Percentiles rank a stretch among this genome's conserved stretches.
Evolutionary conservation across 2,113 vertebrate genomes (phyloP).

Genomic region (Perca schrenkii): DNA sequence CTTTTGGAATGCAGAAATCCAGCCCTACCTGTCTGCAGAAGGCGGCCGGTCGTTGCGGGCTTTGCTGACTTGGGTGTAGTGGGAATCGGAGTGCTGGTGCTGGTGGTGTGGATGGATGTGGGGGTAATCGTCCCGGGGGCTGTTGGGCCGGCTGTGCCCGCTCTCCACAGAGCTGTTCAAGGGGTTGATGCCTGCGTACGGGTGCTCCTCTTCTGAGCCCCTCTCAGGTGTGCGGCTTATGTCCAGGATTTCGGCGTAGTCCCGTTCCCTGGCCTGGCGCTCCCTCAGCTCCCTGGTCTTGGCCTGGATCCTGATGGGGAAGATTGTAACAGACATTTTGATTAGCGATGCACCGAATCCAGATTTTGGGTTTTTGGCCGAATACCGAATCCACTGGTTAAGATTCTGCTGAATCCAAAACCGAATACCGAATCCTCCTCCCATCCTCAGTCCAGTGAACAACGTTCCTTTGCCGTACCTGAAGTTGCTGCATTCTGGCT

Average conservation of each 20-base stretch:
- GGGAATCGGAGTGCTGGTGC: conserved; percentile 78
- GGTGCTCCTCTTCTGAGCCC: conserved; percentile 82
- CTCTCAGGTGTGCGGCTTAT: conserved; percentile 80
- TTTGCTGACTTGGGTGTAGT: conserved; percentile 90
- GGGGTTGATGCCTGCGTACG: conserved; percentile 84
- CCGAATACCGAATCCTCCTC: no score
- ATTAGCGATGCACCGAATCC: no score
- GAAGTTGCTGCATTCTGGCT: no score
- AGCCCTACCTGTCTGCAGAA: conserved; percentile 92
- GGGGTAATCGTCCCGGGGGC: conserved; percentile 70
- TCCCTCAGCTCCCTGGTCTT: conserved; percentile 94
- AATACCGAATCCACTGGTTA: no score
- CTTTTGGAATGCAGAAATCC: background rate
- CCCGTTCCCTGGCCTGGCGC: conserved; percentile 91
- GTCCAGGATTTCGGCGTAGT: conserved; percentile 93
- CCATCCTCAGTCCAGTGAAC: no score
- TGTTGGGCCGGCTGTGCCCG: conserved; percentile 72
- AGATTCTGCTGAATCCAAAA: no score
- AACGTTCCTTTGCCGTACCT: no score
- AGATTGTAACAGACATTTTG: background rate
- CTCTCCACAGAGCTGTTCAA: conserved; percentile 82
- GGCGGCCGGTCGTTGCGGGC: conserved; percentile 85
- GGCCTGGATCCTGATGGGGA: conserved; percentile 90
- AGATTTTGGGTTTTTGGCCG: no score
- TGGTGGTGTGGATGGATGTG: conserved; percentile 86